phyloP scores from a whole-genome alignment of 2,888 invertebrate genomes.

The Lymantria monacha region DNA sequence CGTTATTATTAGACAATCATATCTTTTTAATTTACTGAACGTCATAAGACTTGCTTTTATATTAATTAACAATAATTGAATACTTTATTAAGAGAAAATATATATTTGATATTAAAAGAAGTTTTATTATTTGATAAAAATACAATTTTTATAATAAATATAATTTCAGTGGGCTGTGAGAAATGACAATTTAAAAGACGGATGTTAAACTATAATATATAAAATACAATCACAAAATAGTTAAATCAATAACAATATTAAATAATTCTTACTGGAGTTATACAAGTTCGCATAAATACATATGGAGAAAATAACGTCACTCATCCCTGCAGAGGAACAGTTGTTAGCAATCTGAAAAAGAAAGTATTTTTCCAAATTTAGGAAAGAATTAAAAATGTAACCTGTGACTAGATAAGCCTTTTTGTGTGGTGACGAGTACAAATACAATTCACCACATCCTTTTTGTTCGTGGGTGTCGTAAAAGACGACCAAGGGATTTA shows the following conservation, averaged over 20 bases:
- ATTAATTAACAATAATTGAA: slow-evolving; percentile 2
- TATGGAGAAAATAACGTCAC: too few species aligned
- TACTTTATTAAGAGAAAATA: slow-evolving; percentile 40
- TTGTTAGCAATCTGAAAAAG: too few species aligned
- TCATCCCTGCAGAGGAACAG: too few species aligned
- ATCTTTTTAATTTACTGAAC: slow-evolving; percentile 22
- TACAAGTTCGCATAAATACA: too few species aligned
- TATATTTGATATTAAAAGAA: slow-evolving; percentile 47
- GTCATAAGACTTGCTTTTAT: slow-evolving; percentile 17
- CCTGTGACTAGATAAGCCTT: too few species aligned
- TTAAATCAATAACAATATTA: slow-evolving; percentile 21
- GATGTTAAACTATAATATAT: not conserved
- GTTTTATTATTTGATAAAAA: slow-evolving; percentile 42
- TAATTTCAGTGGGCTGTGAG: slow-evolving; percentile 26
- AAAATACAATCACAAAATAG: slow-evolving; percentile 10
- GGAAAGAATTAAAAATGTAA: too few species aligned
- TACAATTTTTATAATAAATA: slow-evolving; percentile 38
- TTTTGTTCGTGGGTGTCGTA: too few species aligned
- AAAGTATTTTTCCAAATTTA: too few species aligned
- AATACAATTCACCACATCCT: too few species aligned
- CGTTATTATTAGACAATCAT: not conserved
- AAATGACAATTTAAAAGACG: too few species aligned
- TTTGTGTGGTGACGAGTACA: too few species aligned
- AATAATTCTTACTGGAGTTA: slow-evolving; percentile 33
- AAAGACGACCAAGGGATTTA: too few species aligned